Evolutionary conservation across 2,113 vertebrate species (phyloP).

Genomic region (Meles meles): DNA sequence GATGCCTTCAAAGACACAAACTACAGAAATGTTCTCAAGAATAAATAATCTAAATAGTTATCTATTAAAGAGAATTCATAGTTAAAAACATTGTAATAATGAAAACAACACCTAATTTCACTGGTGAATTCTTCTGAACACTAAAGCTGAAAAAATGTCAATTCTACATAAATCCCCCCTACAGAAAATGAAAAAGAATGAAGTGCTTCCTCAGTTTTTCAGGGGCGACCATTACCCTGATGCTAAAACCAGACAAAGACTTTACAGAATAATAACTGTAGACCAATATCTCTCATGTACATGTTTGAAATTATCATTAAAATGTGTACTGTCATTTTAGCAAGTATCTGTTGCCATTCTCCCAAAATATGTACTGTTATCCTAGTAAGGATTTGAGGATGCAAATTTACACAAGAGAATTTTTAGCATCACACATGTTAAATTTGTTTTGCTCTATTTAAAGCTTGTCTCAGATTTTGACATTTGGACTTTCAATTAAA

Average conservation of each 20-base stretch:
- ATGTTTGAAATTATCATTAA: slow-evolving; percentile 43
- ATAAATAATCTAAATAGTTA: neutral
- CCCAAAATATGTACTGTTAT: slow-evolving; percentile 44
- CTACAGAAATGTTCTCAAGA: neutral
- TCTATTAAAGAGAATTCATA: neutral
- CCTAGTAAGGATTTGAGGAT: slow-evolving; percentile 48
- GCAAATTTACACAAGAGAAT: slow-evolving; percentile 48
- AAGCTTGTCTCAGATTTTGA: slow-evolving; percentile 69
- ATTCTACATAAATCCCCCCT: neutral
- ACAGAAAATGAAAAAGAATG: neutral
- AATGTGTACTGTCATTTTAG: slow-evolving; percentile 33
- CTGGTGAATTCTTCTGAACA: neutral
- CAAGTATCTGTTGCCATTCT: slow-evolving; percentile 48
- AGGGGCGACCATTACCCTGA: neutral
- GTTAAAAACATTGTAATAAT: neutral
- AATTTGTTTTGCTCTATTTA: slow-evolving; percentile 71
- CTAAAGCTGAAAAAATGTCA: neutral
- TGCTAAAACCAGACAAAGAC: neutral
- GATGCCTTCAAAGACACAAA: neutral
- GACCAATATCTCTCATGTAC: neutral
- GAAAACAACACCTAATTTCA: neutral
- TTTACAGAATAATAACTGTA: neutral
- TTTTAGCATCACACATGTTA: slow-evolving; percentile 64
- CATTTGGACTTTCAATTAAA: slow-evolving; percentile 78
- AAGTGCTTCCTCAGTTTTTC: neutral